phyloP scores from a whole-genome alignment of 2,113 vertebrate species.

The Seriola quinqueradiata region DNA sequence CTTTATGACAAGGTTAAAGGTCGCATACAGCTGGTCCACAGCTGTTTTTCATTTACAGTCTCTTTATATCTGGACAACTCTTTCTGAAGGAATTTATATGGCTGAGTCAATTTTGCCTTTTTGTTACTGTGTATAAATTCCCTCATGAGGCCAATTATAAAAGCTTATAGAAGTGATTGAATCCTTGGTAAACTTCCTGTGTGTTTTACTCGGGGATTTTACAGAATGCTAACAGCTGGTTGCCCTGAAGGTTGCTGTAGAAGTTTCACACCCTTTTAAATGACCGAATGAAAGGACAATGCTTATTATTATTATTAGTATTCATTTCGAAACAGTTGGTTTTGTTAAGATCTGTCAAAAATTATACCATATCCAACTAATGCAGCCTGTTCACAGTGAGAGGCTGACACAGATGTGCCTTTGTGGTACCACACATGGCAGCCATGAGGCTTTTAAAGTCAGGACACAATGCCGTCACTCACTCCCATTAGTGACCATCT shows the following conservation, averaged over 20 bases:
- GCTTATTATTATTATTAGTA: neutral
- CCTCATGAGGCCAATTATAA: constrained; percentile 27
- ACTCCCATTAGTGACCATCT: neutral
- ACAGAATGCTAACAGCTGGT: constrained; percentile 22
- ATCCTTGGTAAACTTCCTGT: constrained; percentile 2
- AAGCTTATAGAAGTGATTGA: constrained; percentile 9
- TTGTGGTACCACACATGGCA: neutral
- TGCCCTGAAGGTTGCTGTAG: neutral
- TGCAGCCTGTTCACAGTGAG: neutral
- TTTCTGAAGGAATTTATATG: constrained; percentile 51
- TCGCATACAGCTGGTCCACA: constrained; percentile 64
- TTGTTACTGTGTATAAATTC: neutral
- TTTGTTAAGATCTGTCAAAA: neutral
- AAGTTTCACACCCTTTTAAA: neutral
- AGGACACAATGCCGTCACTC: neutral
- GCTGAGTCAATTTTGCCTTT: constrained; percentile 29
- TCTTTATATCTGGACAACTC: constrained; percentile 36
- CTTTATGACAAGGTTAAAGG: constrained; percentile 73
- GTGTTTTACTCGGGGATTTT: neutral
- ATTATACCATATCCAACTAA: neutral
- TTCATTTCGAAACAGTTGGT: neutral
- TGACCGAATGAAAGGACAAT: neutral
- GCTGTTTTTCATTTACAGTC: constrained; percentile 63
- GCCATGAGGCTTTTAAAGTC: neutral
- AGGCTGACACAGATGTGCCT: neutral